Evolutionary conservation across 1,140 invertebrate genomes (phyloP), one percentile per base, ranked within the genome.

Genomic region (Tetraneura akinire): DNA sequence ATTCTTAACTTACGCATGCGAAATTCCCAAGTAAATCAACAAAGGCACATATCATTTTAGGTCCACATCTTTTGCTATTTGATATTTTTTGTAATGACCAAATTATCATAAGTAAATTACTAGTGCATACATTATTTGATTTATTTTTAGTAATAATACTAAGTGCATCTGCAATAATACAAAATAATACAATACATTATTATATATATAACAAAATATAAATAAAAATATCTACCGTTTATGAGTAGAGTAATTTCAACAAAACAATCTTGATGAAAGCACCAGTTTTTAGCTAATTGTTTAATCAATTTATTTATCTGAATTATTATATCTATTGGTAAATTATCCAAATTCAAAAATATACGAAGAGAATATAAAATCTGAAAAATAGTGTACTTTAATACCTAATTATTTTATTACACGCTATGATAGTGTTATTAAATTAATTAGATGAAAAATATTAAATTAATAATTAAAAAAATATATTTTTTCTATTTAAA

Each of bases 1-100:
- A n/a, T n/a, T n/a, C n/a, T n/a, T n/a, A 32, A 47, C 55, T 62
- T 78, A 78, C 74, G 26, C n/a, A 42, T 42, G 74, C 55, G 47
- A 78, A 78, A 47, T 78, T 4, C 10, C 74, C 55, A 57, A 78
- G 53, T 45, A 78, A 78, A 5, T 78, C 37, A 26, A 78, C 42
- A 62, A 78, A 78, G 26, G 74, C 53, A 62, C 74, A 78, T 62
- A 78, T 13, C 74, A 78, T 78, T 45, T 13, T 78, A 21, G 74
- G 74, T 42, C 74, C 74, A 62, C 74, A 62, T 62, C 60, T 78
- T 62, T 78, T 18, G 9, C 21, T 45, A 29, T 3, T 26, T 42
- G 55, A 45, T 60, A 78, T 29, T 62, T 78, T 78, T 78, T 78
- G 74, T 45, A 78, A 45, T 26, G 74, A 78, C 21, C 23, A n/a